phyloP scores from a whole-genome alignment of 2,888 invertebrate species.

The Bursaphelenchus okinawaensis region DNA sequence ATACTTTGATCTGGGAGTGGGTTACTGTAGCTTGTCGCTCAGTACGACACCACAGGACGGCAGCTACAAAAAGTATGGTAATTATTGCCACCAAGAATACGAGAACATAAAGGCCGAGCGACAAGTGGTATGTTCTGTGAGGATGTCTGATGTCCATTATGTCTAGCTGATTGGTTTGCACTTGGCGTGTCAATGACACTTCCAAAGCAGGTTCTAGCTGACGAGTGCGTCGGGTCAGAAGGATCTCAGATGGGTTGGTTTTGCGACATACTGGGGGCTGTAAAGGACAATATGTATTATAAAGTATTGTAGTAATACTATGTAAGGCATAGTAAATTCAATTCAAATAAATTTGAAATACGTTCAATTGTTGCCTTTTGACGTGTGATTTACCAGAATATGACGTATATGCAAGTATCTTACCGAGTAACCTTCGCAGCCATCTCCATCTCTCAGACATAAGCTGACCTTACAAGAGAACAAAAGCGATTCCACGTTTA shows the following conservation, averaged over 20 bases:
- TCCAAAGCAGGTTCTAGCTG: slow-evolving; percentile 23
- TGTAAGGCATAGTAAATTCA: background rate
- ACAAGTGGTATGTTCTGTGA: background rate
- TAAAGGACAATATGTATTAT: slow-evolving; percentile 7
- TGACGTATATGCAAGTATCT: slow-evolving; percentile 2
- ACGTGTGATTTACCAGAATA: background rate
- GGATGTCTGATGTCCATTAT: slow-evolving; percentile 11
- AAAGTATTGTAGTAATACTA: background rate
- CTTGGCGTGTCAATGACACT: slow-evolving; percentile 26
- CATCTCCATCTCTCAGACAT: slow-evolving; percentile 51
- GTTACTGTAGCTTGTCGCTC: background rate
- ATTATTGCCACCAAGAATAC: background rate
- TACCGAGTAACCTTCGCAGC: slow-evolving; percentile 53
- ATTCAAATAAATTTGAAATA: background rate
- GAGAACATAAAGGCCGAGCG: background rate
- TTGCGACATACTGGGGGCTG: slow-evolving; percentile 23
- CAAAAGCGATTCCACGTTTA: slow-evolving; percentile 40
- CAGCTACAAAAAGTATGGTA: background rate
- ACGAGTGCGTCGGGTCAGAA: slow-evolving; percentile 24
- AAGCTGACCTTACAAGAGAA: slow-evolving; percentile 39
- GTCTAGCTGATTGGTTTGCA: slow-evolving; percentile 12
- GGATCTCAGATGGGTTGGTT: slow-evolving; percentile 24
- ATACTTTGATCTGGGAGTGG: background rate
- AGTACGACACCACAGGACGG: background rate
- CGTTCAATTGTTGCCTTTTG: no score